These are phyloP conservation scores for Dendrocincla tyrannina DNA, from an alignment of 2,797 vertebrate genomes.

Conservation along the genomic window DNA sequence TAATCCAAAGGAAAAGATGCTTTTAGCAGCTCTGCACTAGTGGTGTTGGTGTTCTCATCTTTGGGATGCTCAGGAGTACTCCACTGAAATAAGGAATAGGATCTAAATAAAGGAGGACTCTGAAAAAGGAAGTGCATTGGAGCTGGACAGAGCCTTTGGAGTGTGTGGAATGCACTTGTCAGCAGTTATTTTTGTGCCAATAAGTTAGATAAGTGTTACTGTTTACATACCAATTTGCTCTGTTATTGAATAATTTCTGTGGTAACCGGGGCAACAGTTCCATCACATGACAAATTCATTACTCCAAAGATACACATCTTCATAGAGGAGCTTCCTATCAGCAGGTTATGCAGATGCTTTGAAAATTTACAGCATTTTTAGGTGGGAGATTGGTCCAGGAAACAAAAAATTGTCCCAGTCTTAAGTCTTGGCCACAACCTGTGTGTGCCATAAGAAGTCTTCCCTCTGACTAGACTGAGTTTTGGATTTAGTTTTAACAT, in stretches of 20 bases:
- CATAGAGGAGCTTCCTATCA: not conserved
- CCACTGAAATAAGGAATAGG: not conserved
- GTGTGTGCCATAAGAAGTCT: not conserved
- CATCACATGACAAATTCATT: slow-evolving; percentile 15
- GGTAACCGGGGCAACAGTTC: slow-evolving; percentile 53
- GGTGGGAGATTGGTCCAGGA: not conserved
- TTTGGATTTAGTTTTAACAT: not conserved
- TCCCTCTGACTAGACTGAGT: not conserved
- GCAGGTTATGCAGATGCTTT: not conserved
- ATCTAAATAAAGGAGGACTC: not conserved
- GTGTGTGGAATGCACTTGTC: slow-evolving; percentile 64
- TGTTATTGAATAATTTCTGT: slow-evolving; percentile 62
- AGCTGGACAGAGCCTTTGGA: slow-evolving; percentile 30
- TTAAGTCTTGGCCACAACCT: not conserved
- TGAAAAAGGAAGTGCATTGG: not conserved
- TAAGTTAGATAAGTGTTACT: slow-evolving; percentile 65
- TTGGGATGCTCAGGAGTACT: not conserved
- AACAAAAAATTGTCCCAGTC: not conserved
- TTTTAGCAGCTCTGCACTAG: not conserved
- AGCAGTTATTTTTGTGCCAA: slow-evolving; percentile 63
- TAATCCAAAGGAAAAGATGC: not conserved
- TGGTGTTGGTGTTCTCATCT: not conserved
- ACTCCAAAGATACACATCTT: slow-evolving; percentile 24
- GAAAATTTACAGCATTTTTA: not conserved
- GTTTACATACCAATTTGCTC: slow-evolving; percentile 69